Conservation (phyloP, 2,113 vertebrate species). For the Helogale parvula region DNA sequence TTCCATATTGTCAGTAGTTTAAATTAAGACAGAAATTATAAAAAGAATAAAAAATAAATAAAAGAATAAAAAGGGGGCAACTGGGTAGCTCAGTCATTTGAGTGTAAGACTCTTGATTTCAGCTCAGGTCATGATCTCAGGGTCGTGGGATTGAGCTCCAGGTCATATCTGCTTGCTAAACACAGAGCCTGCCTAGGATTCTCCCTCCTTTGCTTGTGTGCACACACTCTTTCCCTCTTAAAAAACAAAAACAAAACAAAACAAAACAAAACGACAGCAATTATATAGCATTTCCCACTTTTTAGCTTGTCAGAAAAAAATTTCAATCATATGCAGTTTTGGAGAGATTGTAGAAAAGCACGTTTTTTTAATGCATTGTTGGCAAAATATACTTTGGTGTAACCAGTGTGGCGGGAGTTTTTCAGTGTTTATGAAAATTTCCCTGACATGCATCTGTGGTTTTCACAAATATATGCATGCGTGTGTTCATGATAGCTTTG, state of each 20-base stretch:
- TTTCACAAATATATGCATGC: background rate
- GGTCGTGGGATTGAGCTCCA: no score
- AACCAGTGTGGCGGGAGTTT: background rate
- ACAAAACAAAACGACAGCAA: background rate
- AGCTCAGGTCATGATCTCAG: no score
- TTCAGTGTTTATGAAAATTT: background rate
- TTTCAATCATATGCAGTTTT: background rate
- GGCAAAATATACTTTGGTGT: background rate
- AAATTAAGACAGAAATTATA: background rate
- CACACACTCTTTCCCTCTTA: no score
- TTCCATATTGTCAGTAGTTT: background rate
- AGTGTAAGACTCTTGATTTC: no score
- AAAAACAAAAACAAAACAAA: no score
- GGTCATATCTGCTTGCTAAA: no score
- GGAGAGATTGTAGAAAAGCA: background rate
- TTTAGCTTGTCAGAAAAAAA: background rate
- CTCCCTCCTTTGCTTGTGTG: no score
- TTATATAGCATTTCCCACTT: background rate
- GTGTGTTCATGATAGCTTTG: background rate
- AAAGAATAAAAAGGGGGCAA: no score
- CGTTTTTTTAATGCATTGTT: background rate
- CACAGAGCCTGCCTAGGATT: no score
- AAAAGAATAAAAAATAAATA: no score
- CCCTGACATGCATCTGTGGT: background rate
- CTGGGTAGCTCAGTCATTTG: no score